Conservation (phyloP, 1,140 invertebrate genomes). For the Spodoptera litura region DNA sequence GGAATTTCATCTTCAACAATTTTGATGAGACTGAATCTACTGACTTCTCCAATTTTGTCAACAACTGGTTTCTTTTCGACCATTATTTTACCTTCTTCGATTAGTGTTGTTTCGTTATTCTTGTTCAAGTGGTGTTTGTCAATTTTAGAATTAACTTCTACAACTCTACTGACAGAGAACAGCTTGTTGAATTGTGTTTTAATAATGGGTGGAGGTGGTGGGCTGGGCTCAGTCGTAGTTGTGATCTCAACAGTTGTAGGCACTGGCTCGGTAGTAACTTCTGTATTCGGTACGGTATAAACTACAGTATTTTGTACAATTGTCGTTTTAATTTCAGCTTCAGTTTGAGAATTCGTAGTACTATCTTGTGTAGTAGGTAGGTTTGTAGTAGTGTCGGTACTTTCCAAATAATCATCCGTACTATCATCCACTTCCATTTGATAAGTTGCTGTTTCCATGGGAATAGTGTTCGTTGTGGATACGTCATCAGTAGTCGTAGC, state of each 20-base stretch:
- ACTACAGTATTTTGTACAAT: constrained; percentile 44
- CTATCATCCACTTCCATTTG: constrained; percentile 68
- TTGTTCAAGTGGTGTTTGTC: constrained; percentile 86
- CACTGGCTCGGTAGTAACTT: constrained; percentile 57
- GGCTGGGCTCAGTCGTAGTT: constrained; percentile 58
- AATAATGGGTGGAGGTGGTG: constrained; percentile 72
- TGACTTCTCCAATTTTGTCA: constrained; percentile 89
- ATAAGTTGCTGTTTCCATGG: constrained; percentile 63
- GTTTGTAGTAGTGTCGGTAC: constrained; percentile 62
- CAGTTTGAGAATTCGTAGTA: constrained; percentile 55
- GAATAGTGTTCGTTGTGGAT: constrained; percentile 55
- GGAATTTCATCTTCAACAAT: constrained; percentile 87
- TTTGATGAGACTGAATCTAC: constrained; percentile 88
- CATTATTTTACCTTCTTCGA: constrained; percentile 83
- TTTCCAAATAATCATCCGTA: constrained; percentile 77
- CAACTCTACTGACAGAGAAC: constrained; percentile 89
- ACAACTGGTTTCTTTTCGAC: constrained; percentile 87
- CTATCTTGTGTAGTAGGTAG: constrained; percentile 62
- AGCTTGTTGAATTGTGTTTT: constrained; percentile 87
- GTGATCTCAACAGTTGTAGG: constrained; percentile 50
- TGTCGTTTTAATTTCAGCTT: constrained; percentile 52
- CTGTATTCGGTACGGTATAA: constrained; percentile 50
- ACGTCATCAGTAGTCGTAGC: constrained; percentile 48
- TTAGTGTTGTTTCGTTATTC: constrained; percentile 86
- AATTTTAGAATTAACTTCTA: constrained; percentile 88